Base-by-base conservation (phyloP, 2,888 invertebrate species). In the Microchrysa polita region DNA sequence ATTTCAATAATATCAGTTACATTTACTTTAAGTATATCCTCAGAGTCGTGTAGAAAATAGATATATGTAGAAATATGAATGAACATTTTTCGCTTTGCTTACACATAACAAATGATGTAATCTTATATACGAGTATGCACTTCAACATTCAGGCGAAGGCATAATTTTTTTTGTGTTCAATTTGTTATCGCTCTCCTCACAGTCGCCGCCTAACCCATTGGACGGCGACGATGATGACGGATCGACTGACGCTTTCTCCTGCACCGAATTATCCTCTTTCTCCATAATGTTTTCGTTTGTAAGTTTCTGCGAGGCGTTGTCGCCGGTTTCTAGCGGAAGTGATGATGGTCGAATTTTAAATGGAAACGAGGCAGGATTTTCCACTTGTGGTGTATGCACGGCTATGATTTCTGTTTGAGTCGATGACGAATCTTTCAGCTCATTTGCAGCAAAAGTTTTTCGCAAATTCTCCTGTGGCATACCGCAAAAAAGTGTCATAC, bases 361-460 rank as follows among this genome's bases (percentile, higher is more conserved):
- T 0, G 87, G 87, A 78, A 87, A 87, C 72, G 83, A 84, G 69
- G 83, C 83, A 71, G 81, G 79, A 76, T 81, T 82, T 73, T 85
- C 86, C 12, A 91, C 88, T 86, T 91, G 91, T 5, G 93, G 93
- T 5, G 93, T 93, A 79, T 90, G 88, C 9, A 94, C 92, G 0
- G 93, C 93, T 12, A 90, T 87, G 78, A 94, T 90, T 86, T 94
- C 94, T 0, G 94, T 94, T 86, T 94, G 94, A 7, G 94, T 94
- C 73, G 88, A 80, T 63, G 81, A 81, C 75, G 77, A 79, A 76
- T 79, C 80, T 87, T 87, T 73, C 78, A 77, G 48, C 78, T 40
- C 44, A 20, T 52, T n/a, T 40, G 7, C 18, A 40, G 14, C 22
- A 14, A 63, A 52, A 16, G 82, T 77, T 77, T 83, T 82, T 53